Percentiles rank a stretch among this genome's conserved stretches.
Conservation (phyloP, 2,113 vertebrate genomes). For the Leptodactylus fuscus region DNA sequence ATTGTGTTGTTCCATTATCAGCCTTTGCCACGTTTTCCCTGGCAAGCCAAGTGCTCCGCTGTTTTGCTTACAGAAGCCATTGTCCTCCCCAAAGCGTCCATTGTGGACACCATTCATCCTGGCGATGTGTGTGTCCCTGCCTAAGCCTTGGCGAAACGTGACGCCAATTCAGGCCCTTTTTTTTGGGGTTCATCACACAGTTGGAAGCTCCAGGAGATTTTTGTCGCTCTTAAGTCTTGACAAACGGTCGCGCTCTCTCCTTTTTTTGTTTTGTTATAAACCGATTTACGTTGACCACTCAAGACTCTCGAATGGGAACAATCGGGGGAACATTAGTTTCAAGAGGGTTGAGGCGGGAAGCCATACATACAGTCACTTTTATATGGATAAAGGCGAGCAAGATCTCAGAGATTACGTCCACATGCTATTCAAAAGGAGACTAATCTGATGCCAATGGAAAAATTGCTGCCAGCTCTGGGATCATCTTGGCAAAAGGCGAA, state of each 20-base stretch:
- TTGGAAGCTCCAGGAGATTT: conserved; percentile 36
- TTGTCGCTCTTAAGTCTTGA: conserved; percentile 31
- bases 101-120: conserved; percentile 27
- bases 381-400: neutral
- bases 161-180: conserved; percentile 7
- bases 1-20: neutral
- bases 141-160: conserved; percentile 19
- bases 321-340: neutral
- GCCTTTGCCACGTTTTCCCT: conserved; percentile 27
- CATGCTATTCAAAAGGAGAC: neutral
- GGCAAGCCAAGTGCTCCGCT: conserved; percentile 8
- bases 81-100: conserved; percentile 20
- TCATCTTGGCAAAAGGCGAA: neutral
- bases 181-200: conserved; percentile 32
- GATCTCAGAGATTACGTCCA: neutral
- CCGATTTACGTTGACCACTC: conserved; percentile 22
- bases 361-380: neutral
- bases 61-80: conserved; percentile 20
- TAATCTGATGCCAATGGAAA: neutral
- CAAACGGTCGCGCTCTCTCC: neutral
- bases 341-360: neutral
- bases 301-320: conserved; percentile 2
- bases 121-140: conserved; percentile 37
- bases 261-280: conserved; percentile 36
- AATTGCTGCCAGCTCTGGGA: neutral